A percentile compares a stretch with the other conserved stretches of the same genome.
phyloP scores from a whole-genome alignment of 2,113 vertebrate species.

The Podilymbus podiceps region DNA sequence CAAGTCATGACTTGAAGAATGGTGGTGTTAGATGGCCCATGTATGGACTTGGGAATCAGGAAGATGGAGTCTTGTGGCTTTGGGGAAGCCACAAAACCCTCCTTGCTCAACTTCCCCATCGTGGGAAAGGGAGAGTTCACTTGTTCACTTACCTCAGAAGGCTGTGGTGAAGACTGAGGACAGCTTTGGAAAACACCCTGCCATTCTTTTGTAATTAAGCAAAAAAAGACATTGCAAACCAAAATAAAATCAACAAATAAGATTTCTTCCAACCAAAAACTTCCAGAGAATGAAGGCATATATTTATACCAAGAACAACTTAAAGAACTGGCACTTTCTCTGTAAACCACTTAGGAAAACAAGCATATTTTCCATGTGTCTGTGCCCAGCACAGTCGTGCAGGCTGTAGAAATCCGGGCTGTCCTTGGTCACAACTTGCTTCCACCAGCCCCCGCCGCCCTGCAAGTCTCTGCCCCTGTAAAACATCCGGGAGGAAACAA shows the following conservation, averaged over 20 bases:
- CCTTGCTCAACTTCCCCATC: not conserved
- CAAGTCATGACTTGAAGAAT: not conserved
- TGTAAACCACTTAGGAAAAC: not conserved
- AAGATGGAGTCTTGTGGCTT: not conserved
- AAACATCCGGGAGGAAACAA: fast-evolving
- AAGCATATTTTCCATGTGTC: not conserved
- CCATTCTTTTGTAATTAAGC: not conserved
- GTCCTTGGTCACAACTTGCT: fast-evolving
- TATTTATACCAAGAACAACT: not conserved
- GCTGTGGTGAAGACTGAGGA: not conserved
- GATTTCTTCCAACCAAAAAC: not conserved
- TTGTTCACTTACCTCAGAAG: fast-evolving
- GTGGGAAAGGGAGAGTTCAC: not conserved
- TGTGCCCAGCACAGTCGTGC: not conserved
- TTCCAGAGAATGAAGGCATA: not conserved
- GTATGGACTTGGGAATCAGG: not conserved
- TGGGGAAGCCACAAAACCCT: not conserved
- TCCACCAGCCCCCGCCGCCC: fast-evolving
- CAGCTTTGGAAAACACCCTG: not conserved
- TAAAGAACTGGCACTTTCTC: not conserved
- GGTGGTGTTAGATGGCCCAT: fast-evolving
- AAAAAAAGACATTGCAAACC: not conserved
- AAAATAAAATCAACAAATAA: not conserved
- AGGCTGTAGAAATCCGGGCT: fast-evolving
- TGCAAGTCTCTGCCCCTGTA: not conserved